Base-by-base conservation (phyloP, 2,888 invertebrate genomes). In the Campopleginae sp. region DNA sequence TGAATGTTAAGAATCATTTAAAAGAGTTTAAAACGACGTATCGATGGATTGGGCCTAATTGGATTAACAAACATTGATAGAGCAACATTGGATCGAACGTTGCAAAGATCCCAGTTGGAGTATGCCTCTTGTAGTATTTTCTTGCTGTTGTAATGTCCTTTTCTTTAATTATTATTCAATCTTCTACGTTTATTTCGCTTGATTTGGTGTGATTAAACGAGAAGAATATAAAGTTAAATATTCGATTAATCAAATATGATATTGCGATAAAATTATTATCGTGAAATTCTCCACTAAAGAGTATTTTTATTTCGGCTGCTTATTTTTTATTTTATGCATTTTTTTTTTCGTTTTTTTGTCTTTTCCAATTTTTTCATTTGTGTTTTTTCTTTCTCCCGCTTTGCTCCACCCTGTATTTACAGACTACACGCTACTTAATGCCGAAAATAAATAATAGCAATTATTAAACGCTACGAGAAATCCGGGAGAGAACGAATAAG, bases 191-290 rank as follows among this genome's bases (percentile, higher is more conserved):
- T 48, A 54, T 44, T 51, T 44, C 54, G 12, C 51, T 58, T 68
- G 46, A 72, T 76, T 61, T n/a, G 54, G 58, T 75, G 75, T 70
- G 81, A 61, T 27, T 42, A 58, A 85, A 65, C 82, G 75, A 81
- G 81, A 76, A 68, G 66, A 81, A 85, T 85, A 65, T 68, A 75
- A 75, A 58, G 54, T 75, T 85, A 82, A 82, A 75, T 82, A 76
- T 75, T 71, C 82, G 75, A 70, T 75, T 54, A 63, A 80, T 82
- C 75, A 82, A 79, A 79, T 71, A 82, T 76, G 68, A 76, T 76
- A 72, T 85, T 79, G 79, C 82, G 82, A 82, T 80, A 76, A 85
- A 82, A 82, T 85, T 71, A 85, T 82, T 75, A 82, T 77, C 68
- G 76, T 72, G 66, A 76, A 82, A 80, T 82, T 80, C 65, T 80